Conservation (phyloP, 1,140 invertebrate genomes). For the Colletes gigas region DNA sequence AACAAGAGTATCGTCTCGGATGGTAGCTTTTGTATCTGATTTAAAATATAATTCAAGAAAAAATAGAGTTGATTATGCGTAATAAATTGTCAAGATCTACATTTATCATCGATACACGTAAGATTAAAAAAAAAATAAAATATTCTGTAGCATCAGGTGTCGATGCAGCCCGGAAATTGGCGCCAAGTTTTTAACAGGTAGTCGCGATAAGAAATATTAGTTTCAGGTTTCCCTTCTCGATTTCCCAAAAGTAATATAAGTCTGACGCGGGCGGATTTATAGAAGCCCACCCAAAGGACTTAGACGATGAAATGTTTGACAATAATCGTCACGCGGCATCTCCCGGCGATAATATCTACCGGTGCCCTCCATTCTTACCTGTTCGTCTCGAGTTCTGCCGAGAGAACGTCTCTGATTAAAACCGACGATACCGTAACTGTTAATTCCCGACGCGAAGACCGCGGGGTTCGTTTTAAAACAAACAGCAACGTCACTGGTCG, state of each 20-base stretch:
- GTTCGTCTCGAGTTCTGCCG: neutral
- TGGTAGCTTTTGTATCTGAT: too few relatives aligned
- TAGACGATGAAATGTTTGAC: conserved; percentile 60
- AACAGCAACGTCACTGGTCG: neutral
- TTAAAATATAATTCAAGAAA: too few relatives aligned
- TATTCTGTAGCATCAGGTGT: too few relatives aligned
- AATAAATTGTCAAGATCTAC: too few relatives aligned
- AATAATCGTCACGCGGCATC: conserved; percentile 58
- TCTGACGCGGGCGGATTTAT: conserved; percentile 41
- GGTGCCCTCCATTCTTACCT: conserved; percentile 18
- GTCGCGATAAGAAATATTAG: neutral
- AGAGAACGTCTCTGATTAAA: conserved; percentile 33
- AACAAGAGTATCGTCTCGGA: too few relatives aligned
- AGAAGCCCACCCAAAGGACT: conserved; percentile 18
- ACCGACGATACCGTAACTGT: conserved; percentile 34
- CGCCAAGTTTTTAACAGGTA: neutral
- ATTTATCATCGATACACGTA: too few relatives aligned
- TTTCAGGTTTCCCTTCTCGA: conserved; percentile 19
- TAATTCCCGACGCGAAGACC: conserved; percentile 6
- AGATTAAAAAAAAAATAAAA: too few relatives aligned
- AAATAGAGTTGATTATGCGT: too few relatives aligned
- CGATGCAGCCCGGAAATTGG: neutral
- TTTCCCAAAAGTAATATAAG: conserved; percentile 3
- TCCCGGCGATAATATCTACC: conserved; percentile 53
- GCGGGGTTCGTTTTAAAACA: neutral